Percentiles rank a stretch among this genome's conserved stretches.
Evolutionary conservation across 2,797 vertebrate species (phyloP).

Genomic region (Cyclura pinguis): DNA sequence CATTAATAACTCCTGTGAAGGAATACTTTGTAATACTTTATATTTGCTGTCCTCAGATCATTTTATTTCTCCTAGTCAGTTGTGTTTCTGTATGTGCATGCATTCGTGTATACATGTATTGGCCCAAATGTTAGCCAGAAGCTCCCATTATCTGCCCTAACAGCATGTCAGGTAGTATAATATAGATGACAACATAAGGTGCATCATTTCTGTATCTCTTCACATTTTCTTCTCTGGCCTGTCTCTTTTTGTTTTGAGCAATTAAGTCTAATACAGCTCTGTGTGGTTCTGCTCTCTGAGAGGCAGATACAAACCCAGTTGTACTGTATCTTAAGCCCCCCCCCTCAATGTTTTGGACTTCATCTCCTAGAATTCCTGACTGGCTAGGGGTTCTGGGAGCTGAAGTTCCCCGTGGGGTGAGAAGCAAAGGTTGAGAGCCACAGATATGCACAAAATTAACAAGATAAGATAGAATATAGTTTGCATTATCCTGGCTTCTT

Average conservation of each 20-base stretch:
- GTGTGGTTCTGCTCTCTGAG: background rate
- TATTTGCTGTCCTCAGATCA: background rate
- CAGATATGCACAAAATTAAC: background rate
- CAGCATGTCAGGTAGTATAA: background rate
- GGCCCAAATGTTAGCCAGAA: background rate
- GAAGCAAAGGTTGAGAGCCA: too few species aligned
- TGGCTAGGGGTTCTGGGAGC: too few species aligned
- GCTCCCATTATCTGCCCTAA: background rate
- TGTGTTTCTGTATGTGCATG: background rate
- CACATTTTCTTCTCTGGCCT: background rate
- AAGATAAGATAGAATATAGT: background rate
- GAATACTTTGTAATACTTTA: background rate
- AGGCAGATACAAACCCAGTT: too few species aligned
- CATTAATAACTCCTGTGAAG: background rate
- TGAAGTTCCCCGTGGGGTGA: too few species aligned
- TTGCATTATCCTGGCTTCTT: background rate
- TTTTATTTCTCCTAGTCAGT: background rate
- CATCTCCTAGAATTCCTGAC: too few species aligned
- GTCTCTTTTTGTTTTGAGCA: background rate
- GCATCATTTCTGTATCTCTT: background rate
- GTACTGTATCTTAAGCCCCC: too few species aligned
- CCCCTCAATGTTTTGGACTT: too few species aligned
- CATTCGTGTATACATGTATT: background rate
- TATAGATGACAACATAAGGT: background rate
- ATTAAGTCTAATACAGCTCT: background rate